phyloP scores from a whole-genome alignment of 1,140 invertebrate species.

The Drosophila santomea region DNA sequence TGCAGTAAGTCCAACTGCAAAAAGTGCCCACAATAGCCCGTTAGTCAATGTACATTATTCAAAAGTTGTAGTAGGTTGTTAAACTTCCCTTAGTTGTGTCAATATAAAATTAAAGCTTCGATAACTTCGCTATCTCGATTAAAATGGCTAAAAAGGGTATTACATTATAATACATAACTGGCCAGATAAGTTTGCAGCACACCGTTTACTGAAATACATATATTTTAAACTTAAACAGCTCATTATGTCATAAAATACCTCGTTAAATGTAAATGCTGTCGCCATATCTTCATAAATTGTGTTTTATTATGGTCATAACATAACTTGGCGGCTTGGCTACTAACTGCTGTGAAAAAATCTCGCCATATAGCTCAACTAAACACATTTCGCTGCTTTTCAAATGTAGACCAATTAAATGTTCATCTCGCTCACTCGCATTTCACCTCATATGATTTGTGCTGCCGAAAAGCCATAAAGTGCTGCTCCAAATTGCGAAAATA shows the following conservation, averaged over 20 bases:
- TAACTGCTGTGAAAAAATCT: constrained; percentile 3
- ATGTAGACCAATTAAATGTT: constrained; percentile 43
- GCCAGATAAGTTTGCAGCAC: too few relatives aligned
- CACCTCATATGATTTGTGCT: constrained; percentile 71
- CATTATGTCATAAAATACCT: constrained; percentile 1
- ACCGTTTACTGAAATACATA: too few relatives aligned
- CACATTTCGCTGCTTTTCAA: background rate
- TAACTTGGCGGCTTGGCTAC: constrained; percentile 7
- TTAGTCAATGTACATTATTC: background rate
- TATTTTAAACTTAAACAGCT: background rate
- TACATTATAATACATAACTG: too few relatives aligned
- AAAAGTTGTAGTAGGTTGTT: background rate
- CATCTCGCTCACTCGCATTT: constrained; percentile 34
- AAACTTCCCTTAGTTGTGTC: background rate
- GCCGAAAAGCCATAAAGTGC: constrained; percentile 58
- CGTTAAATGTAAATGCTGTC: constrained; percentile 5
- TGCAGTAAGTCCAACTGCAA: background rate
- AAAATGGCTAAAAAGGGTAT: background rate
- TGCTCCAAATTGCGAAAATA: constrained; percentile 58
- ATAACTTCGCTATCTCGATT: background rate
- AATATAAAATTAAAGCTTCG: background rate
- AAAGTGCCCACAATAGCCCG: constrained; percentile 2
- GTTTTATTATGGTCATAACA: constrained; percentile 6
- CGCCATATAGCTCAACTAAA: constrained; percentile 9
- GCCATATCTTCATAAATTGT: constrained; percentile 12